phyloP scores from a whole-genome alignment of 2,113 vertebrate species.

The Erpornis zantholeuca region DNA sequence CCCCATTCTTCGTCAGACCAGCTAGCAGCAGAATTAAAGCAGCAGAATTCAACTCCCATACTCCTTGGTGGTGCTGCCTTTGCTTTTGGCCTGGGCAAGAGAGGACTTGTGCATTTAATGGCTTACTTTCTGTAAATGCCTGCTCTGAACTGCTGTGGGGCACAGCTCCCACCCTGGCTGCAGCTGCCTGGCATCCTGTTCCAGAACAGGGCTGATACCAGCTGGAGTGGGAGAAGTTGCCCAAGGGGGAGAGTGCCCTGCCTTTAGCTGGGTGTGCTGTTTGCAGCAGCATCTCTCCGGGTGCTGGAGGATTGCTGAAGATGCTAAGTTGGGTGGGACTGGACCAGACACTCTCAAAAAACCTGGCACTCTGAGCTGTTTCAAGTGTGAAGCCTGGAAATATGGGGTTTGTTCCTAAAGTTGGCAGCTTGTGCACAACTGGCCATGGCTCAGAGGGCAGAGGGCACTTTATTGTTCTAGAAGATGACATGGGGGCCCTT shows the following conservation, averaged over 20 bases:
- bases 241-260: not conserved
- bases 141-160: not conserved
- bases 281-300: not conserved
- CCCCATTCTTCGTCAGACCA: fast-evolving
- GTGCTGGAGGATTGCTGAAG: not conserved
- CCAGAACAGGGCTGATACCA: not conserved
- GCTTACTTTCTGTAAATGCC: not conserved
- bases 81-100: not conserved
- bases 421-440: not conserved
- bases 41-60: not conserved
- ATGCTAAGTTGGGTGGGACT: not conserved
- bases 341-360: not conserved
- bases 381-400: not conserved
- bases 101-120: not conserved
- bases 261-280: not conserved
- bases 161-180: not conserved
- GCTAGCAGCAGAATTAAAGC: not conserved
- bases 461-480: not conserved
- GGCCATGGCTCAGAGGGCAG: not conserved
- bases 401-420: not conserved
- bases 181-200: not conserved
- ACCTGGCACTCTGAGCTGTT: not conserved
- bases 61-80: not conserved
- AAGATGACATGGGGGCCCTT: not conserved
- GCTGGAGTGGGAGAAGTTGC: not conserved